Evolutionary conservation across 2,888 invertebrate genomes (phyloP).

Genomic region (Smittia aterrima): DNA sequence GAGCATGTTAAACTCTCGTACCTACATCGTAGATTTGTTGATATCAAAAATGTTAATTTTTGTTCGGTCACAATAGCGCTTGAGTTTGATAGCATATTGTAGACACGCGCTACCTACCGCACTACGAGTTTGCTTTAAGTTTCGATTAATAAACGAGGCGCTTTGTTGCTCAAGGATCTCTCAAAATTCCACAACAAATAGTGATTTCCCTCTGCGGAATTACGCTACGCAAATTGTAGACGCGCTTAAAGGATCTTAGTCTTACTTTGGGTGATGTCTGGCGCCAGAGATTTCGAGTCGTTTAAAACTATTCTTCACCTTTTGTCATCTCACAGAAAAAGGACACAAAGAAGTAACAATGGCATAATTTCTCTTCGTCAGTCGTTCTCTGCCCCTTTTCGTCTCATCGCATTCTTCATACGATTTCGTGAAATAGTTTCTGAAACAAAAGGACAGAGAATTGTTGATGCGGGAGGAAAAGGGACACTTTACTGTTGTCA

Average conservation of each 20-base stretch:
- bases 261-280: constrained; percentile 27
- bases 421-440: not conserved
- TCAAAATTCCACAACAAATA: constrained; percentile 3
- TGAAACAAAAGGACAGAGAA: constrained; percentile 22
- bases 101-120: constrained; percentile 42
- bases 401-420: constrained; percentile 7
- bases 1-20: constrained; percentile 32
- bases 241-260: too few relatives aligned
- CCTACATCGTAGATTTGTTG: constrained; percentile 42
- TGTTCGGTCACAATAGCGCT: constrained; percentile 22
- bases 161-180: constrained; percentile 14
- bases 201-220: not conserved
- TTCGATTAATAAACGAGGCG: not conserved
- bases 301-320: constrained; percentile 31
- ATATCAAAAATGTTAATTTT: constrained; percentile 42
- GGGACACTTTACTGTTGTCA: too few relatives aligned
- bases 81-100: constrained; percentile 40
- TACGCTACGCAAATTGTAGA: not conserved
- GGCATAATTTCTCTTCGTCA: constrained; percentile 41
- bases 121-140: constrained; percentile 5
- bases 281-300: constrained; percentile 37
- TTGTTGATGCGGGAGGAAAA: not conserved
- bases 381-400: not conserved
- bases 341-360: constrained; percentile 28
- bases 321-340: constrained; percentile 22